Evolutionary conservation across 2,113 vertebrate genomes (phyloP), one percentile per base, ranked within the genome.

Genomic region (Recurvirostra avosetta): DNA sequence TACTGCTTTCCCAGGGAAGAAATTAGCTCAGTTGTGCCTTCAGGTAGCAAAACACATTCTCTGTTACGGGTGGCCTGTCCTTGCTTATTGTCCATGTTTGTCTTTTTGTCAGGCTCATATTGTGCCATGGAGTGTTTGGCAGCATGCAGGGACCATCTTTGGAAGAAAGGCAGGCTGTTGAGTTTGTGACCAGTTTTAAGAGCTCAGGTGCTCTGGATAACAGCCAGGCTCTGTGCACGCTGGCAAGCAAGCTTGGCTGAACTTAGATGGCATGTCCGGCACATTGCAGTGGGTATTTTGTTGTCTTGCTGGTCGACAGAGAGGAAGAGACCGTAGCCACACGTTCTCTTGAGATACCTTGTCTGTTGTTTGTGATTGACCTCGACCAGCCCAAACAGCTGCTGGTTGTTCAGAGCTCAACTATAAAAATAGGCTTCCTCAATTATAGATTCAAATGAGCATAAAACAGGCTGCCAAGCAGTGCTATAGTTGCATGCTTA

Each of bases 371-470:
- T 71, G 36, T 91, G 38, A 50, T 29, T 91, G 77, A 81, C 72
- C 56, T 84, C 83, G 63, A 38, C 23, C n/a, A 72, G 34, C 38
- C n/a, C 3, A 5, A 71, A n/a, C 45, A 92, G 76, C 68, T 92
- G 50, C 68, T 89, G 47, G 15, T 59, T 84, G 53, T 82, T 95
- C 50, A 53, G 52, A 73, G 45, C 59, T 50, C 32, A 50, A 6
- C 14, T 63, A 84, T 81, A 88, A 93, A 95, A 95, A 91, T 61
- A 93, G 70, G 9, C 40, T 70, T 5, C 45, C 45, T 74, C n/a
- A 38, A 59, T 85, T 66, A 17, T 43, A 27, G 74, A 67, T 43
- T 62, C 59, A 88, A 85, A 90, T 62, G 9, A 78, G n/a, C 14
- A n/a, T 21, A 90, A 70, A 71, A 11, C 16, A 49, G 49, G 40